A percentile compares a stretch with the other conserved stretches of the same genome.
Conservation (phyloP, 1,140 invertebrate genomes). For the Aradophagus sp. region DNA sequence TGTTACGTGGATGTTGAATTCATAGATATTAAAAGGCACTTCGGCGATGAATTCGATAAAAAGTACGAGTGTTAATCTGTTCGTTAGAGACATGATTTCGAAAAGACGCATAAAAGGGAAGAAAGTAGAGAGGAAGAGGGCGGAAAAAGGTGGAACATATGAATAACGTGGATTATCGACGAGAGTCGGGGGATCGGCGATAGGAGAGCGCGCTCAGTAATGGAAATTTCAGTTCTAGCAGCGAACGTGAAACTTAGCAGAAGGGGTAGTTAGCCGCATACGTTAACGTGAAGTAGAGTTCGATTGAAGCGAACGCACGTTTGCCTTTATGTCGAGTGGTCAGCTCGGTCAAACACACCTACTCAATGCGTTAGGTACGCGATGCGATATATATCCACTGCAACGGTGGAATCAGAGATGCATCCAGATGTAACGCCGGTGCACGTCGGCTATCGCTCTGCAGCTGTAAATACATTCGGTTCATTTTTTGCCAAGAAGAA, state of each 20-base stretch:
- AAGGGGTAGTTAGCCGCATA: constrained; percentile 59
- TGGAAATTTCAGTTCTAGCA: constrained; percentile 59
- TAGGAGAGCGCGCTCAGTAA: constrained; percentile 45
- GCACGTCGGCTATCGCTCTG: constrained; percentile 30
- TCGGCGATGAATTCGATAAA: constrained; percentile 36
- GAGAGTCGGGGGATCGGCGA: constrained; percentile 21
- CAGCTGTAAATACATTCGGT: constrained; percentile 30
- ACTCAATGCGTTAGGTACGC: constrained; percentile 56
- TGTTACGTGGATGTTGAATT: constrained; percentile 15
- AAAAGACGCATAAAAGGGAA: constrained; percentile 37
- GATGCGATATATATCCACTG: constrained; percentile 45
- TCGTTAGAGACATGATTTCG: constrained; percentile 21
- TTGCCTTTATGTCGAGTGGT: constrained; percentile 62
- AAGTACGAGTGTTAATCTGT: constrained; percentile 32
- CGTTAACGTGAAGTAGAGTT: constrained; percentile 56
- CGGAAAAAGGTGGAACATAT: constrained; percentile 29
- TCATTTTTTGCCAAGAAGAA: constrained; percentile 45
- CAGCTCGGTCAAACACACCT: constrained; percentile 52
- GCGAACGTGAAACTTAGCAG: constrained; percentile 59
- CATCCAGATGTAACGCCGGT: constrained; percentile 39
- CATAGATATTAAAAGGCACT: constrained; percentile 1
- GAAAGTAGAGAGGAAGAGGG: neutral
- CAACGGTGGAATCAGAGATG: constrained; percentile 42
- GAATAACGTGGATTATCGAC: constrained; percentile 39
- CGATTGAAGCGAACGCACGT: constrained; percentile 57